A percentile compares a stretch with the other conserved stretches of the same genome.
Evolutionary conservation across 53 echinoderm and acorn worm species (phyloP).

Genomic region (Echinometra lucunter): DNA sequence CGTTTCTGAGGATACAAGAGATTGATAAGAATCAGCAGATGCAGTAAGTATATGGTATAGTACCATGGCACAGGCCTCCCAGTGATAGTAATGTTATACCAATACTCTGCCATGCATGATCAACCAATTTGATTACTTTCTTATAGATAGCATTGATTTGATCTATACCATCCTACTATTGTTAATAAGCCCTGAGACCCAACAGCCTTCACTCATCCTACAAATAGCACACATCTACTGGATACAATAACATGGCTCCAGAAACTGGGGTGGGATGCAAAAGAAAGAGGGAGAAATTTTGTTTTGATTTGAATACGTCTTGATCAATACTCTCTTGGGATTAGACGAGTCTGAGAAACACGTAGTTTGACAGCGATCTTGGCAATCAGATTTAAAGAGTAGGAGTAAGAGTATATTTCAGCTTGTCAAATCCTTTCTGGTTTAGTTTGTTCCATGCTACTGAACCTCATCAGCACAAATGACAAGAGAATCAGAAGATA

Average conservation of each 20-base stretch:
- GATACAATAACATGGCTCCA: background rate
- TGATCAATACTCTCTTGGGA: background rate
- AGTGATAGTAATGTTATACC: background rate
- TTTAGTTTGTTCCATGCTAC: background rate
- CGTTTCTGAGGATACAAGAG: background rate
- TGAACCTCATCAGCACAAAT: slow-evolving; percentile 24
- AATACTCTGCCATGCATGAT: background rate
- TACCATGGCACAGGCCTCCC: background rate
- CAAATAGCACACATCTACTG: background rate
- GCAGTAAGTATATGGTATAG: background rate
- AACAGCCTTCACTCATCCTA: background rate
- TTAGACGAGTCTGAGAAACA: background rate
- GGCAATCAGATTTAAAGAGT: slow-evolving; percentile 38
- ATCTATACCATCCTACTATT: background rate
- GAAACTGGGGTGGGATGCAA: background rate
- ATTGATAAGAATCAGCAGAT: background rate
- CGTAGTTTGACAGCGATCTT: background rate
- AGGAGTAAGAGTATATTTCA: background rate
- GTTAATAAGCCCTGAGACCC: background rate
- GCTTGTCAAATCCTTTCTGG: slow-evolving; percentile 22
- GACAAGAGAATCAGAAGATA: background rate
- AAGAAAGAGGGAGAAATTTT: slow-evolving; percentile 21
- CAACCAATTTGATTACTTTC: slow-evolving; percentile 15
- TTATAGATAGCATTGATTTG: slow-evolving; percentile 53
- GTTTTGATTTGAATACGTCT: slow-evolving; percentile 13